phyloP scores from a whole-genome alignment of 2,113 vertebrate species.

The Pelmatolapia mariae region DNA sequence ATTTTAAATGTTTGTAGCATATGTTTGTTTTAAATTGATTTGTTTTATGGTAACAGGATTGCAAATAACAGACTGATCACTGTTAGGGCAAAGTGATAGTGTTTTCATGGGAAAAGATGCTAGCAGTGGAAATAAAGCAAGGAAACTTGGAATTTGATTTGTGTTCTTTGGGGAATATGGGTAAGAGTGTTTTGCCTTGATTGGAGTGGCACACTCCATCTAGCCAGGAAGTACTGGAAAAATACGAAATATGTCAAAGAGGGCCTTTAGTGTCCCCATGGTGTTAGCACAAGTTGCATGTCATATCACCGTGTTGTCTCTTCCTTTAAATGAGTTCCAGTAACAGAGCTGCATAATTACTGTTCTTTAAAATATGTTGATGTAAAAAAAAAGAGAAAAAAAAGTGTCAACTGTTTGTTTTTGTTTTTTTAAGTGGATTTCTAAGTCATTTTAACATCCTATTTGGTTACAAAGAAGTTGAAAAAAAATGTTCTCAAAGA shows the following conservation, averaged over 20 bases:
- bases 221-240: not conserved
- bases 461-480: not conserved
- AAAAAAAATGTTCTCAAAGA: not conserved
- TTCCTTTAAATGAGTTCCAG: not conserved
- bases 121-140: not conserved
- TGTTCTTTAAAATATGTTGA: not conserved
- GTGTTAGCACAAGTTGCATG: not conserved
- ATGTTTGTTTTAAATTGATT: not conserved
- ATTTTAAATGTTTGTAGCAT: not conserved
- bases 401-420: not conserved
- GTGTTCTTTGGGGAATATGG: not conserved
- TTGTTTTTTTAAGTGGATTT: not conserved
- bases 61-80: not conserved
- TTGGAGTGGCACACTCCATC: not conserved
- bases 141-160: not conserved
- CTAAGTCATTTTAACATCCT: not conserved
- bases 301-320: not conserved
- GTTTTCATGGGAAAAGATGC: not conserved
- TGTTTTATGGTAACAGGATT: not conserved
- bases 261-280: not conserved
- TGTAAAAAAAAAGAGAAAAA: too few relatives aligned
- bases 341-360: not conserved
- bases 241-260: not conserved
- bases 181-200: not conserved
- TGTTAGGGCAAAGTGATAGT: not conserved